Evolutionary conservation across 2,113 vertebrate species (phyloP).

Genomic region (Eurystomus gularis): DNA sequence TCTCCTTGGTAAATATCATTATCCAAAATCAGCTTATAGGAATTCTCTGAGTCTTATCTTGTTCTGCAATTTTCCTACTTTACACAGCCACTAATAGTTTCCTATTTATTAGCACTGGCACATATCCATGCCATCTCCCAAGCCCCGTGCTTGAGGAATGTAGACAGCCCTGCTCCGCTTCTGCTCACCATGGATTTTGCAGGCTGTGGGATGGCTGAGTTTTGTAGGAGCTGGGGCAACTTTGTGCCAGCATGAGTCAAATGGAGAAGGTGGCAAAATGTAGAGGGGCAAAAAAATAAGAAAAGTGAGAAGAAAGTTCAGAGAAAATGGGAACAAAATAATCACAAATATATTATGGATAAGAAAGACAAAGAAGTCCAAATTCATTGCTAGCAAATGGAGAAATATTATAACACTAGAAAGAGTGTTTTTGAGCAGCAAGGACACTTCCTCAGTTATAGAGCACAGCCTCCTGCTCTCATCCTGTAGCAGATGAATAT

Average conservation of each 20-base stretch:
- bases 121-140: background rate
- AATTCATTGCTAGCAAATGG: background rate
- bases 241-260: background rate
- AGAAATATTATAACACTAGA: background rate
- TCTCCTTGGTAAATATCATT: background rate
- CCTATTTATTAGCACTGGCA: constrained; percentile 35
- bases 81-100: background rate
- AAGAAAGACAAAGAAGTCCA: background rate
- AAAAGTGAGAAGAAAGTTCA: background rate
- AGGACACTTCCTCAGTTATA: background rate
- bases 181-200: background rate
- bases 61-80: constrained; percentile 48
- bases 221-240: background rate
- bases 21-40: background rate
- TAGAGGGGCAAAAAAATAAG: background rate
- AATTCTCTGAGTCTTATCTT: constrained; percentile 28
- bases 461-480: background rate
- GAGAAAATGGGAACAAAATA: background rate
- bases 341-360: background rate
- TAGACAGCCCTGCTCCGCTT: background rate
- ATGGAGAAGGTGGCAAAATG: background rate
- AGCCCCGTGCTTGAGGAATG: background rate
- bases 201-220: background rate
- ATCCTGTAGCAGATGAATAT: background rate
- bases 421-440: background rate